phyloP scores from a whole-genome alignment of 2,888 invertebrate species.

The Campoplex nolae region DNA sequence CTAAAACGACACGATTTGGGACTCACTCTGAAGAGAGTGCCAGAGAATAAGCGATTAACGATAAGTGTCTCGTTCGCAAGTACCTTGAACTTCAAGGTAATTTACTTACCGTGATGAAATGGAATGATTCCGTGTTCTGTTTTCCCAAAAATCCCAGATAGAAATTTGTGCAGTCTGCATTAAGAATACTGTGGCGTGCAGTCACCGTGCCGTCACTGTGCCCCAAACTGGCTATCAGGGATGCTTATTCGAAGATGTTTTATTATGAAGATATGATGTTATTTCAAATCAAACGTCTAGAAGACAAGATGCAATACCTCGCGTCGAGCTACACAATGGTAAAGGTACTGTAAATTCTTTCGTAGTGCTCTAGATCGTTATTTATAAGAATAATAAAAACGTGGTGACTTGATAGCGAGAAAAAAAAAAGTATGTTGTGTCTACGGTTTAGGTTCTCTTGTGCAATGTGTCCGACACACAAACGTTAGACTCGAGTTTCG shows the following conservation, averaged over 20 bases:
- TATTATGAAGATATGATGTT: not conserved
- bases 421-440: conserved; percentile 7
- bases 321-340: not conserved
- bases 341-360: not conserved
- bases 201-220: too few relatives aligned
- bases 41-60: not conserved
- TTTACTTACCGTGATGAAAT: not conserved
- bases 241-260: not conserved
- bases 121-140: not conserved
- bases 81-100: not conserved
- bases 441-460: conserved; percentile 11
- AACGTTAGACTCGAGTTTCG: conserved; percentile 25
- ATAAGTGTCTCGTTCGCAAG: not conserved
- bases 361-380: not conserved
- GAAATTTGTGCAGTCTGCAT: too few relatives aligned
- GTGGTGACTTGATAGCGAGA: not conserved
- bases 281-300: not conserved
- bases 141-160: not conserved
- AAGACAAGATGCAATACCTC: not conserved
- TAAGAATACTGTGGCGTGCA: too few relatives aligned
- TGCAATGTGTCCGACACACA: conserved; percentile 25
- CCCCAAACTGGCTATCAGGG: too few relatives aligned
- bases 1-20: not conserved
- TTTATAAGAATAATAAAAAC: conserved; percentile 16
- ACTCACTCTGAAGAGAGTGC: too few relatives aligned